These are phyloP conservation scores for Dolichopus griseipennis DNA, from an alignment of 2,888 invertebrate genomes.

Conservation along the genomic window DNA sequence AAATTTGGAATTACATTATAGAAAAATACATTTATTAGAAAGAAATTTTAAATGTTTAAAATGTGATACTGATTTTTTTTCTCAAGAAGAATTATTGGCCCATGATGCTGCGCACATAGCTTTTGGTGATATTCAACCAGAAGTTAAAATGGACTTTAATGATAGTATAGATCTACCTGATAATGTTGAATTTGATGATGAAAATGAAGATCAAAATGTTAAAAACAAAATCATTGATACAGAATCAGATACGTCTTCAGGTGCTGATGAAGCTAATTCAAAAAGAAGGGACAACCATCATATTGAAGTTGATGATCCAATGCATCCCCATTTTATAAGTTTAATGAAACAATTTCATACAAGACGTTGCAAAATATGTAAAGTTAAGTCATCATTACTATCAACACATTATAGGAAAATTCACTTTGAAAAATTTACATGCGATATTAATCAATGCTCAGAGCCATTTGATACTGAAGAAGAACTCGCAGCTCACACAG, in stretches of 20 bases:
- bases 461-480: not conserved
- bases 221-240: not conserved
- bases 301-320: not conserved
- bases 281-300: not conserved
- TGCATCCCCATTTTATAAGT: not conserved
- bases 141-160: not conserved
- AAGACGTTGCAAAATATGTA: not conserved
- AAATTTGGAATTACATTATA: slow-evolving; percentile 1
- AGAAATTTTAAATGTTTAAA: not conserved
- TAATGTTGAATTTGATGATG: not conserved
- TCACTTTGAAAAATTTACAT: not conserved
- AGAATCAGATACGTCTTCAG: not conserved
- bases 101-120: not conserved
- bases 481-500: not conserved
- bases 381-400: not conserved
- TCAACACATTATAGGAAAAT: not conserved
- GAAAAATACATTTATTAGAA: slow-evolving; percentile 1
- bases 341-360: slow-evolving; percentile 6
- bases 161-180: not conserved
- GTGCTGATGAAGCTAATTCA: not conserved
- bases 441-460: not conserved
- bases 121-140: not conserved
- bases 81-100: not conserved
- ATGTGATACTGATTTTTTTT: not conserved
- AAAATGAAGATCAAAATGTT: not conserved